These are phyloP conservation scores for Peromyscus californicus DNA, from an alignment of 2,113 vertebrate genomes.

Conservation along the genomic window DNA sequence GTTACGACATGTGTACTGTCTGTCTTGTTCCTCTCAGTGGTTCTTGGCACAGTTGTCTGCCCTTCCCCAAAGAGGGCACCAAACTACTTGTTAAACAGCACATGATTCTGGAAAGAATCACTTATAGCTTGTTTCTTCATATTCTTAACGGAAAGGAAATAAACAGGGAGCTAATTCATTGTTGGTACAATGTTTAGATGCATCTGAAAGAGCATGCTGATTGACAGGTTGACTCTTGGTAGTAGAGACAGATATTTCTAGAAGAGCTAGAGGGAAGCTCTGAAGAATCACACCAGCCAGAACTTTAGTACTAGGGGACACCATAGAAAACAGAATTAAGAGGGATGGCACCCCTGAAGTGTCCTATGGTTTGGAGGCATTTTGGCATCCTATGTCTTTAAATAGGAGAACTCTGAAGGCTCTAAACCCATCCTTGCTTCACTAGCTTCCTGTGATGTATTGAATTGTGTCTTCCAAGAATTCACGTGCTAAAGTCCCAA, in stretches of 20 bases:
- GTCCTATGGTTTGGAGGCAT: background rate
- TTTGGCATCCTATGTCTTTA: background rate
- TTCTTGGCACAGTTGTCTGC: background rate
- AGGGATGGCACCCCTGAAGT: background rate
- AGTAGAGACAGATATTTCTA: background rate
- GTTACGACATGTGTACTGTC: background rate
- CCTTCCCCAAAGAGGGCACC: background rate
- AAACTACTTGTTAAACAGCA: background rate
- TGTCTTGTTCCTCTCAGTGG: background rate
- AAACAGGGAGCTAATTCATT: background rate
- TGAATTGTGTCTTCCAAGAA: background rate
- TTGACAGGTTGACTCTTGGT: background rate
- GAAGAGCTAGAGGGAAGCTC: background rate
- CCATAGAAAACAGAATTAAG: background rate
- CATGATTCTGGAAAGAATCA: background rate
- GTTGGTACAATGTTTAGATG: background rate
- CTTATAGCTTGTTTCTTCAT: background rate
- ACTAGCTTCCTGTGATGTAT: background rate
- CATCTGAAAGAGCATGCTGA: background rate
- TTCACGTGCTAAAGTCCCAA: background rate
- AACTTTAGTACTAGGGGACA: background rate
- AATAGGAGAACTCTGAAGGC: background rate
- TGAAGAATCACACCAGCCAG: background rate
- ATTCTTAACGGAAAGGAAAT: background rate
- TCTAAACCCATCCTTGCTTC: background rate